A percentile compares a stretch with the other conserved stretches of the same genome.
Evolutionary conservation across 1,140 invertebrate species (phyloP).

Genomic region (Lysiphlebus fabarum): DNA sequence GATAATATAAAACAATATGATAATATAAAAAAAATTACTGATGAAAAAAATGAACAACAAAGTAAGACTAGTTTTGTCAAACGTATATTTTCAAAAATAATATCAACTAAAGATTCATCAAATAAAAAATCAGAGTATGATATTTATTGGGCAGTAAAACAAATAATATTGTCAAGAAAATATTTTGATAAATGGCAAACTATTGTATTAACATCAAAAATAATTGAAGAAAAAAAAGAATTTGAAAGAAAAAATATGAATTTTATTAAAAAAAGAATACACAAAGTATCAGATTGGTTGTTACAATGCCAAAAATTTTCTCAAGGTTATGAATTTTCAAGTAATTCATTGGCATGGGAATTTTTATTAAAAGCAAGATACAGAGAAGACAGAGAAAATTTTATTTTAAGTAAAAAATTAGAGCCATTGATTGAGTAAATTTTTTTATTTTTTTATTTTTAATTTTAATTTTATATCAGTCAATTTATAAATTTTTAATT

Average conservation of each 20-base stretch:
- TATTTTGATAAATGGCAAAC: constrained; percentile 33
- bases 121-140: not conserved
- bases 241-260: constrained; percentile 36
- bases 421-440: constrained; percentile 34
- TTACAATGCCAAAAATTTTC: constrained; percentile 46
- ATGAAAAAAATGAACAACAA: not conserved
- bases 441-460: too few relatives aligned
- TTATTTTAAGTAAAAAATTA: constrained; percentile 48
- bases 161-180: constrained; percentile 29
- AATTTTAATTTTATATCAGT: too few relatives aligned
- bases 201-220: constrained; percentile 28
- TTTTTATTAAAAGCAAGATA: constrained; percentile 56
- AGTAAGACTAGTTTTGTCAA: constrained; percentile 13
- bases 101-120: not conserved
- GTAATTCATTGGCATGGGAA: constrained; percentile 47
- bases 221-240: constrained; percentile 35
- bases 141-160: constrained; percentile 21
- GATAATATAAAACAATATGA: too few relatives aligned
- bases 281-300: constrained; percentile 41
- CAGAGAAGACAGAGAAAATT: constrained; percentile 54
- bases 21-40: not conserved
- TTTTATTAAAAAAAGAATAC: constrained; percentile 33
- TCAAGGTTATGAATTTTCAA: constrained; percentile 42
- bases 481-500: too few relatives aligned
- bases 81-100: constrained; percentile 29